phyloP scores from a whole-genome alignment of 2,113 vertebrate genomes.

The Oryzias javanicus region DNA sequence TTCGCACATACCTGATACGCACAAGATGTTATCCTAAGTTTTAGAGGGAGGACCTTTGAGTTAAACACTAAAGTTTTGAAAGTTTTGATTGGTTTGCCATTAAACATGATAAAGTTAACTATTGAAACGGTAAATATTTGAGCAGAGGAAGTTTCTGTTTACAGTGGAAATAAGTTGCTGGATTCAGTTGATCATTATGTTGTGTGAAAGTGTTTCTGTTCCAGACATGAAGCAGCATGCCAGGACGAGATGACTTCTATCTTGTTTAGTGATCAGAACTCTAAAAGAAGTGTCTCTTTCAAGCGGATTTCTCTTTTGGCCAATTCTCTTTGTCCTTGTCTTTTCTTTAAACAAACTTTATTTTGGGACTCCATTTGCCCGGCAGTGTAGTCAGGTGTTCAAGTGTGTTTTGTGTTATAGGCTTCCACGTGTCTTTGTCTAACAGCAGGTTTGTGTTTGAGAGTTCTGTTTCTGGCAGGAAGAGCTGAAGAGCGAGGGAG shows the following conservation, averaged over 20 bases:
- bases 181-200: conserved; percentile 20
- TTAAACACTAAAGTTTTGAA: background rate
- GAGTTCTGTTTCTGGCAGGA: conserved; percentile 54
- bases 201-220: conserved; percentile 36
- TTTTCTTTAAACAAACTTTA: conserved; percentile 32
- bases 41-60: background rate
- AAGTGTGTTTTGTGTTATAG: conserved; percentile 12
- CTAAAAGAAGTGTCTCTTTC: conserved; percentile 24
- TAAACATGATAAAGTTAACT: too few relatives aligned
- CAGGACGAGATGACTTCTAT: conserved; percentile 36
- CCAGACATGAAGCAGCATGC: conserved; percentile 56
- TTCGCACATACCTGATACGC: conserved; percentile 1
- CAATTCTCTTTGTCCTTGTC: conserved; percentile 4
- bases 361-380: conserved; percentile 42
- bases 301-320: conserved; percentile 26
- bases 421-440: conserved; percentile 37
- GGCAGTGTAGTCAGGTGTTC: conserved; percentile 10
- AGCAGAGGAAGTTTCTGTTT: conserved; percentile 1
- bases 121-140: too few relatives aligned
- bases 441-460: conserved; percentile 45
- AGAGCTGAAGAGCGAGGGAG: conserved; percentile 67
- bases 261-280: conserved; percentile 47
- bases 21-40: background rate
- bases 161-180: conserved; percentile 16
- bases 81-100: background rate